Conservation (phyloP, 2,888 invertebrate genomes). For the Euzophera pinguis region DNA sequence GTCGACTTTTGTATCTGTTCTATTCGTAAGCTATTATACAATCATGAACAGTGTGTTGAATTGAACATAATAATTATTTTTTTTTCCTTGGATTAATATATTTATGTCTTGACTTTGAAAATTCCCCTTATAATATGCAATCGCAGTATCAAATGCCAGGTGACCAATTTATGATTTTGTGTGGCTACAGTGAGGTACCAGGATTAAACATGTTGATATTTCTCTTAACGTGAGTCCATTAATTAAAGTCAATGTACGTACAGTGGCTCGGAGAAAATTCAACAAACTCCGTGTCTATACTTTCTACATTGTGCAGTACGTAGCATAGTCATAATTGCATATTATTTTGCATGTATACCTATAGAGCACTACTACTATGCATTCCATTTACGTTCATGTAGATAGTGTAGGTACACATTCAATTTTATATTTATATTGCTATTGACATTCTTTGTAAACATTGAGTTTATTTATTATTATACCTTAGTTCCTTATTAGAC, state of each 20-base stretch:
- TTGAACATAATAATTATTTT: not conserved
- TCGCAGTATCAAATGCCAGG: too few relatives aligned
- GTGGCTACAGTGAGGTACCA: too few relatives aligned
- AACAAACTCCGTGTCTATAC: not conserved
- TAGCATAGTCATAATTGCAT: not conserved
- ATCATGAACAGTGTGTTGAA: not conserved
- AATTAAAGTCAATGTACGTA: slow-evolving; percentile 3
- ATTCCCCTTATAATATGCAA: too few relatives aligned
- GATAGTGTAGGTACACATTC: too few relatives aligned
- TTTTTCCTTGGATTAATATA: not conserved
- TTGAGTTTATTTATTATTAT: slow-evolving; percentile 2
- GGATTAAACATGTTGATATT: too few relatives aligned
- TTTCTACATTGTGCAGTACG: not conserved
- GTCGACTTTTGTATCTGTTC: not conserved
- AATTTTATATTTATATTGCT: too few relatives aligned
- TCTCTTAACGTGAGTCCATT: not conserved
- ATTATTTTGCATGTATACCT: not conserved
- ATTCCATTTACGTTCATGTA: too few relatives aligned
- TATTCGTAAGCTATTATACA: not conserved
- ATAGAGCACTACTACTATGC: too few relatives aligned
- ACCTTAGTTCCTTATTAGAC: slow-evolving; percentile 16
- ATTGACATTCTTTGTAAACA: not conserved
- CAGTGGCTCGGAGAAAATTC: not conserved
- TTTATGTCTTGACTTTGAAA: not conserved
- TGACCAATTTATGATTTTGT: too few relatives aligned